Conservation (phyloP, 2,888 invertebrate genomes). For the Girardia tigrina region DNA sequence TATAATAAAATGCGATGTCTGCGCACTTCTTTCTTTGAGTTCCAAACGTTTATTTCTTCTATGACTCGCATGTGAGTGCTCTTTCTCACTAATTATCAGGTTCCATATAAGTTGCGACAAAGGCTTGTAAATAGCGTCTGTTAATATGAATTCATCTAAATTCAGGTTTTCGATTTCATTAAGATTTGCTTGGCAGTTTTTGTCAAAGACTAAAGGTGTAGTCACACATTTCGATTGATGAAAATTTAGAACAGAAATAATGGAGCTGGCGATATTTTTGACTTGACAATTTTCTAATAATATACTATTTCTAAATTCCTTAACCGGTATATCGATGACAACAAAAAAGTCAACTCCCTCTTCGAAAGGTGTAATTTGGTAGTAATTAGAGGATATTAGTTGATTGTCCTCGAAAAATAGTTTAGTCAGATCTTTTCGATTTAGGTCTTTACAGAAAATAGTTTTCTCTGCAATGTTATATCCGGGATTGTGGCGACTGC, state of each 20-base stretch:
- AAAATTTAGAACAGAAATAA: background rate
- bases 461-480: background rate
- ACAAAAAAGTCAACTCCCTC: background rate
- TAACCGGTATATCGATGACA: background rate
- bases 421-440: too few species aligned
- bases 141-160: too few species aligned
- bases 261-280: background rate
- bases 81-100: too few species aligned
- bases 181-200: background rate
- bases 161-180: too few species aligned
- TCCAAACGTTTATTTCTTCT: too few species aligned
- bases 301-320: background rate
- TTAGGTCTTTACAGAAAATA: background rate
- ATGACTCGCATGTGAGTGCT: too few species aligned
- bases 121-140: too few species aligned
- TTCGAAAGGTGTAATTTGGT: background rate
- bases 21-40: too few species aligned
- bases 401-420: background rate
- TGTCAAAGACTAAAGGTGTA: background rate
- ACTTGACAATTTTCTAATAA: background rate
- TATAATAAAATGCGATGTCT: background rate
- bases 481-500: background rate
- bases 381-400: background rate
- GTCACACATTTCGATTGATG: background rate
- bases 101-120: too few species aligned